A percentile compares a stretch with the other conserved stretches of the same genome.
phyloP scores from a whole-genome alignment of 2,888 invertebrate species.

The Cheilosia vulpina region DNA sequence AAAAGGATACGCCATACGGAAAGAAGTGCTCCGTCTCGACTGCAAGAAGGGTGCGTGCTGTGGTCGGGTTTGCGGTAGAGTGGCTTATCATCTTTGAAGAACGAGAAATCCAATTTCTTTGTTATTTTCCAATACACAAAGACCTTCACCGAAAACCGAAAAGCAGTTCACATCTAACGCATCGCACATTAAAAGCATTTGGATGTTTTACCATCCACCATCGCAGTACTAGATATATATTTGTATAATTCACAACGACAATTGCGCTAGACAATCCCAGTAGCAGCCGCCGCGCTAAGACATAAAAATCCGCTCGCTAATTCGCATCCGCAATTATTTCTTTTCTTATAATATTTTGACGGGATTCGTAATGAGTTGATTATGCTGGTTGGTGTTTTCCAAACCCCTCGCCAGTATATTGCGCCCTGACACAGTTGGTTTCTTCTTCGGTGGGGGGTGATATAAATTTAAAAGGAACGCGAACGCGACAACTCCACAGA shows the following conservation, averaged over 20 bases:
- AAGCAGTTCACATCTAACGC: conserved; percentile 64
- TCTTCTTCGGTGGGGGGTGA: conserved; percentile 54
- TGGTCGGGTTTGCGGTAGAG: conserved; percentile 64
- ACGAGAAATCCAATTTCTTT: conserved; percentile 69
- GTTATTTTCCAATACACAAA: conserved; percentile 68
- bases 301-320: conserved; percentile 74
- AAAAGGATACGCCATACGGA: conserved; percentile 62
- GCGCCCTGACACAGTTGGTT: conserved; percentile 61
- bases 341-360: conserved; percentile 77
- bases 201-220: conserved; percentile 75
- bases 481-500: conserved; percentile 60
- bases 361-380: conserved; percentile 77
- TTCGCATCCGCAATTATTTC: conserved; percentile 75
- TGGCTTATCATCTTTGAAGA: conserved; percentile 60
- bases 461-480: conserved; percentile 57
- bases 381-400: conserved; percentile 70
- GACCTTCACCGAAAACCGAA: conserved; percentile 47
- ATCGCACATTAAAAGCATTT: conserved; percentile 77
- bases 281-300: conserved; percentile 58
- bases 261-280: conserved; percentile 52
- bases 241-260: conserved; percentile 40
- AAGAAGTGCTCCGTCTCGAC: conserved; percentile 58
- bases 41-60: conserved; percentile 51
- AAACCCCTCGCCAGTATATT: conserved; percentile 14
- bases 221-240: conserved; percentile 1